Conservation (phyloP, 1,140 invertebrate genomes). For the Lasioglossum baleicum region DNA sequence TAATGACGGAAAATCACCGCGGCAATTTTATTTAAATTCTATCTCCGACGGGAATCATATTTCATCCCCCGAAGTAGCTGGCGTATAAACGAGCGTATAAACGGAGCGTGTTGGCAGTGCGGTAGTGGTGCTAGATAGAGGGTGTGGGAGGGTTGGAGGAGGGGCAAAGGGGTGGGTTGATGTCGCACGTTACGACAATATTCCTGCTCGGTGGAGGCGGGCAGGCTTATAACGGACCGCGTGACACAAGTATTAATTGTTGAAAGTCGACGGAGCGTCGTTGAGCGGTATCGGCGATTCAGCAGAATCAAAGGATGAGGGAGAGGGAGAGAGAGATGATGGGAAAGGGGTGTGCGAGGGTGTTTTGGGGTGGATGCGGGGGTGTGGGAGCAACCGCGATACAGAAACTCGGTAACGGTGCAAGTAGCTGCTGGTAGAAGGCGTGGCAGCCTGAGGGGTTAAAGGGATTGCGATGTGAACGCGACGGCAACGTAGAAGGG, state of each 20-base stretch:
- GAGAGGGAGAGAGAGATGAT: too few relatives aligned
- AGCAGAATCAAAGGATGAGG: conserved; percentile 5
- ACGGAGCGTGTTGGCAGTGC: background rate
- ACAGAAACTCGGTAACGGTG: conserved; percentile 62
- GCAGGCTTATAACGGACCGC: background rate
- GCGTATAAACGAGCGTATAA: conserved; percentile 32
- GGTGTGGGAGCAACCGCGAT: conserved; percentile 9
- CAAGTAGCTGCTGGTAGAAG: conserved; percentile 49
- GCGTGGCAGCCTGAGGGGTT: background rate
- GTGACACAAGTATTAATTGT: conserved; percentile 61
- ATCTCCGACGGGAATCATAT: conserved; percentile 26
- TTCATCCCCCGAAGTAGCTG: conserved; percentile 19
- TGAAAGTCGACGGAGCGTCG: conserved; percentile 34
- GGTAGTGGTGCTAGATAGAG: background rate
- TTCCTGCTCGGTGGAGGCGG: too few relatives aligned
- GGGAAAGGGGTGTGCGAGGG: too few relatives aligned
- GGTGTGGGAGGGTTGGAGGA: too few relatives aligned
- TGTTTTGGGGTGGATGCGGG: background rate
- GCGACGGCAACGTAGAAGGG: background rate
- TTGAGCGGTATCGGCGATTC: conserved; percentile 45
- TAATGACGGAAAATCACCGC: conserved; percentile 10
- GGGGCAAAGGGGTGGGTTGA: background rate
- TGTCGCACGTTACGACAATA: background rate
- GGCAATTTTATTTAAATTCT: conserved; percentile 55
- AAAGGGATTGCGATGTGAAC: background rate